Evolutionary conservation across 2,113 vertebrate genomes (phyloP).

Genomic region (Synodontis membranacea): DNA sequence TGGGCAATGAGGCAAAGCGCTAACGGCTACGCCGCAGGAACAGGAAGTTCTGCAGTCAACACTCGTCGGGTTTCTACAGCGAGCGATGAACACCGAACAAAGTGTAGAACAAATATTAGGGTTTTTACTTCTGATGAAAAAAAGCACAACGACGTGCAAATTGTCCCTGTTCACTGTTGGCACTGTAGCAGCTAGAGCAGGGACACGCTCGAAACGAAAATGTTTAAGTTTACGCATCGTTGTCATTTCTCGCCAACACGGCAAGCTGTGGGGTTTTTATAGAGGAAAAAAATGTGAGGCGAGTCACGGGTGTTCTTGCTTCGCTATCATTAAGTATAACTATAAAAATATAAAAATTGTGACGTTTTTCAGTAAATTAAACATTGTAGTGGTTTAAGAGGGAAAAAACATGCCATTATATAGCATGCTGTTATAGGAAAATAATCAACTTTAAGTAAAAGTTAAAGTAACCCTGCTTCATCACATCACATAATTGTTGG

Average conservation of each 20-base stretch:
- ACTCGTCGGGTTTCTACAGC: background rate
- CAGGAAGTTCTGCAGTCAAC: background rate
- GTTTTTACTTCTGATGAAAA: background rate
- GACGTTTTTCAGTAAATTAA: background rate
- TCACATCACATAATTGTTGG: background rate
- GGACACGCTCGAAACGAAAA: background rate
- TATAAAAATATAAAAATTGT: background rate
- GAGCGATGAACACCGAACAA: background rate
- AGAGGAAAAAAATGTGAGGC: background rate
- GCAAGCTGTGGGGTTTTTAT: background rate
- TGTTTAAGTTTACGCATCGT: background rate
- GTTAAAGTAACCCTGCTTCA: background rate
- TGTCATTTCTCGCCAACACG: background rate
- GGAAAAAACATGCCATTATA: background rate
- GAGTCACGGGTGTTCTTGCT: too few species aligned
- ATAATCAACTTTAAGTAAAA: background rate
- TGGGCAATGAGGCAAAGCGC: slow-evolving; percentile 26
- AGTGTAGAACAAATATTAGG: background rate
- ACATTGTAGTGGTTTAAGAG: background rate
- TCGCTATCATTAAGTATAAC: background rate
- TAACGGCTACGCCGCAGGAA: background rate
- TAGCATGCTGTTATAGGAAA: background rate
- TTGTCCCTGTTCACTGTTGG: background rate
- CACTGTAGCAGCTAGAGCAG: background rate
- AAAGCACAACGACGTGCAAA: background rate